phyloP scores from a whole-genome alignment of 2,888 invertebrate genomes.

The Caradrina clavipalpis region DNA sequence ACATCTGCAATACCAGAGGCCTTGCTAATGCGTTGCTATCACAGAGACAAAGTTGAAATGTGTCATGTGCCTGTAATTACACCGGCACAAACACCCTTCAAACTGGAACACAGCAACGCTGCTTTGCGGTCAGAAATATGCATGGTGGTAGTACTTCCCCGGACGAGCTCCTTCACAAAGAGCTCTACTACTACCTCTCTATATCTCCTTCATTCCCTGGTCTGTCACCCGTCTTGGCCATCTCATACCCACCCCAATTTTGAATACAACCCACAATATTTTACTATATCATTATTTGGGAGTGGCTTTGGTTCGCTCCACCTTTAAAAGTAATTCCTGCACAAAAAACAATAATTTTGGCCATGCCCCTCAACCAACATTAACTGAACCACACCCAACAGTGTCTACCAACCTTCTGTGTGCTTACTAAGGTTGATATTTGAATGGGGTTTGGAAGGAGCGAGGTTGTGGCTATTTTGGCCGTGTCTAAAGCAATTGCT shows the following conservation, averaged over 20 bases:
- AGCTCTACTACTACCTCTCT: no score
- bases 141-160: no score
- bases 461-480: background rate
- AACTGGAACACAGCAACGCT: no score
- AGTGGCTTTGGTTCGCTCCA: constrained; percentile 51
- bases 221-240: no score
- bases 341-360: constrained; percentile 64
- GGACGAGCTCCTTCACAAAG: no score
- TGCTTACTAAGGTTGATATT: constrained; percentile 4
- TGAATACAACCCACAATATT: constrained; percentile 15
- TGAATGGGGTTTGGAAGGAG: background rate
- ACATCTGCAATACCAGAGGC: no score
- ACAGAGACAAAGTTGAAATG: no score
- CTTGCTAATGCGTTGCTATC: no score
- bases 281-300: constrained; percentile 57
- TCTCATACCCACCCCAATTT: constrained; percentile 21
- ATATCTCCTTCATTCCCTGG: no score
- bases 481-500: constrained; percentile 38
- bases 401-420: background rate
- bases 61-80: no score
- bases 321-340: constrained; percentile 49
- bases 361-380: constrained; percentile 26
- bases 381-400: background rate
- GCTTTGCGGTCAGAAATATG: no score
- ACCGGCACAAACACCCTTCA: no score